phyloP scores from a whole-genome alignment of 2,113 vertebrate species.

The Brachyhypopomus gauderio region DNA sequence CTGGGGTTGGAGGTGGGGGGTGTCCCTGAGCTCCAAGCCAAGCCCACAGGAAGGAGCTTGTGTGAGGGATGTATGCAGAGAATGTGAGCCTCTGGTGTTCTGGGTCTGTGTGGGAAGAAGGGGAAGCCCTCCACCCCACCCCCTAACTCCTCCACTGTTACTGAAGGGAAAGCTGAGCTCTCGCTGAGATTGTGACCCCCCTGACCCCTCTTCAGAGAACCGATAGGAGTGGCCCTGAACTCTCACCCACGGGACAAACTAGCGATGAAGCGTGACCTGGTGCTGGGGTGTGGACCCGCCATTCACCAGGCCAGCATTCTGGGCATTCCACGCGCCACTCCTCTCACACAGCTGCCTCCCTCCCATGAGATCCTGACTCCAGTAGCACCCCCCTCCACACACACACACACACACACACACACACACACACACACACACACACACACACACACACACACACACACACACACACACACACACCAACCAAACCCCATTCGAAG shows the following conservation, averaged over 20 bases:
- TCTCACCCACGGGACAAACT: slow-evolving; percentile 67
- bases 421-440: no score
- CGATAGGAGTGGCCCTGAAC: slow-evolving; percentile 72
- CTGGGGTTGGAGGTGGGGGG: slow-evolving; percentile 28
- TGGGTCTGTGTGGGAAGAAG: slow-evolving; percentile 49
- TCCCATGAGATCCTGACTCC: slow-evolving; percentile 32
- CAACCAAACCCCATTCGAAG: background rate
- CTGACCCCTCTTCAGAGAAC: slow-evolving; percentile 67
- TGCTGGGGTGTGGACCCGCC: slow-evolving; percentile 47
- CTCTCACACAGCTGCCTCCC: slow-evolving; percentile 34
- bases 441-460: no score
- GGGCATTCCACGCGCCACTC: slow-evolving; percentile 68
- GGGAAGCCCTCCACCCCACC: slow-evolving; percentile 11
- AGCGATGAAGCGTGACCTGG: slow-evolving; percentile 69
- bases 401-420: no score
- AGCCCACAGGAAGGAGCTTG: slow-evolving; percentile 46
- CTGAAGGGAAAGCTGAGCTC: slow-evolving; percentile 66
- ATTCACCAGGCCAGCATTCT: slow-evolving; percentile 67
- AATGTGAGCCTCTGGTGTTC: slow-evolving; percentile 54
- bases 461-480: no score
- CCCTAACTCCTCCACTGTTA: slow-evolving; percentile 50
- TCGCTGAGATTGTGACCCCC: slow-evolving; percentile 68
- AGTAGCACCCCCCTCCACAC: background rate
- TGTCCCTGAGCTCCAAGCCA: slow-evolving; percentile 36
- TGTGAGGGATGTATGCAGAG: slow-evolving; percentile 41